Conservation (phyloP, 2,797 vertebrate species). For the Cryptoprocta ferox region DNA sequence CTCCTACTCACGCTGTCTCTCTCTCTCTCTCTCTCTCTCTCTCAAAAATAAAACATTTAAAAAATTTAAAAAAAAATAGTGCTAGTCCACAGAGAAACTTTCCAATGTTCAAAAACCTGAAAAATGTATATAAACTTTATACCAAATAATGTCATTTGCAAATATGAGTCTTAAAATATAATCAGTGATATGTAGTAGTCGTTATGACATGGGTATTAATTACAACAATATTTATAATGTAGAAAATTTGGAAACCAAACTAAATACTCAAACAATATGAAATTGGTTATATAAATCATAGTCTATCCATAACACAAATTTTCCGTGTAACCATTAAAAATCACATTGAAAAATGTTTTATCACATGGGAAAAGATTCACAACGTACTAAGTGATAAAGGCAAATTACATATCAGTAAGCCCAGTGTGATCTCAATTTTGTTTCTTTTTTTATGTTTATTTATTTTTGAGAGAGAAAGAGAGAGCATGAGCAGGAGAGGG, state of each 20-base stretch:
- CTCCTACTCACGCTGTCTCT: no score
- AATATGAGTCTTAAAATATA: conserved; percentile 33
- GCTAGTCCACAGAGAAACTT: neutral
- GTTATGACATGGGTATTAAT: neutral
- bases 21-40: no score
- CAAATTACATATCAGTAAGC: neutral
- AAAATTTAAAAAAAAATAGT: no score
- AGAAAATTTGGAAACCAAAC: conserved; percentile 15
- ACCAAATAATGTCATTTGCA: neutral
- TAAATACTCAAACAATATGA: conserved; percentile 31
- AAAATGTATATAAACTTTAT: neutral
- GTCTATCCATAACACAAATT: neutral
- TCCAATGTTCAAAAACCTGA: neutral
- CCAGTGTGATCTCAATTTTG: neutral
- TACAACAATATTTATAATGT: neutral
- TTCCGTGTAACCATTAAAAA: conserved; percentile 24
- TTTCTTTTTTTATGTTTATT: no score
- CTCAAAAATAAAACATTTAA: no score
- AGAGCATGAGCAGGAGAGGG: no score
- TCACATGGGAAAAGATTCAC: neutral
- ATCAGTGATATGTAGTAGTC: neutral
- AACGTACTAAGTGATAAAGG: neutral
- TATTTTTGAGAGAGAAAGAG: no score
- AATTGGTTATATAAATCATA: neutral
- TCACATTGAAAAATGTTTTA: neutral